A percentile compares a stretch with the other conserved stretches of the same genome.
Evolutionary conservation across 2,113 vertebrate genomes (phyloP).

Genomic region (Osmerus eperlanus): DNA sequence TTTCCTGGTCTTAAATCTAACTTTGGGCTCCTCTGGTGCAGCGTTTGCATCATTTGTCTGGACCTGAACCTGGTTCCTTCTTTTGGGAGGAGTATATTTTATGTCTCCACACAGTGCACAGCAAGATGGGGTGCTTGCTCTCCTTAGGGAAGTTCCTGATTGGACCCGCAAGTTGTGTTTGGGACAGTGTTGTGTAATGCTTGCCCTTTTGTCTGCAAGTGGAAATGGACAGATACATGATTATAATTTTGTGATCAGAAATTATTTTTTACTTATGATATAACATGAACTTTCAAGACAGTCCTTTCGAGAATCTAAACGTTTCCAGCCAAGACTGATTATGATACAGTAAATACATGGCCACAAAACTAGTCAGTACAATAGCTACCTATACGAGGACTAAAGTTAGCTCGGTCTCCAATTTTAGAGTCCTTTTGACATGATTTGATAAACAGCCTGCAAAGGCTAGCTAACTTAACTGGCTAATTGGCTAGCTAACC

Average conservation of each 20-base stretch:
- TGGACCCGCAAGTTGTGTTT: neutral
- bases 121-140: neutral
- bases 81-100: conserved; percentile 11
- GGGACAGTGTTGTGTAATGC: no score
- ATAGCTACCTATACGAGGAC: no score
- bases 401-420: no score
- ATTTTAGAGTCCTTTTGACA: no score
- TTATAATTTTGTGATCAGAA: neutral
- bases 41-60: neutral
- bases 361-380: no score
- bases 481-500: neutral
- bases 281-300: no score
- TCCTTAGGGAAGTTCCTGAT: conserved; percentile 28
- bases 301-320: no score
- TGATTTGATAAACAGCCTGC: neutral
- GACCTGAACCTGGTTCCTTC: conserved; percentile 13
- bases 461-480: neutral
- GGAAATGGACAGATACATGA: conserved; percentile 29
- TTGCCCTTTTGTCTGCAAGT: conserved; percentile 36
- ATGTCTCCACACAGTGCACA: conserved; percentile 19
- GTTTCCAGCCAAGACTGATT: no score
- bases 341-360: no score
- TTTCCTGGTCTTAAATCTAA: neutral
- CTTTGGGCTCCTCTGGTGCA: neutral
- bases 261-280: neutral